A percentile compares a stretch with the other conserved stretches of the same genome.
These are phyloP conservation scores for Anthonomus grandis DNA, from an alignment of 1,140 invertebrate genomes.

Conservation along the genomic window DNA sequence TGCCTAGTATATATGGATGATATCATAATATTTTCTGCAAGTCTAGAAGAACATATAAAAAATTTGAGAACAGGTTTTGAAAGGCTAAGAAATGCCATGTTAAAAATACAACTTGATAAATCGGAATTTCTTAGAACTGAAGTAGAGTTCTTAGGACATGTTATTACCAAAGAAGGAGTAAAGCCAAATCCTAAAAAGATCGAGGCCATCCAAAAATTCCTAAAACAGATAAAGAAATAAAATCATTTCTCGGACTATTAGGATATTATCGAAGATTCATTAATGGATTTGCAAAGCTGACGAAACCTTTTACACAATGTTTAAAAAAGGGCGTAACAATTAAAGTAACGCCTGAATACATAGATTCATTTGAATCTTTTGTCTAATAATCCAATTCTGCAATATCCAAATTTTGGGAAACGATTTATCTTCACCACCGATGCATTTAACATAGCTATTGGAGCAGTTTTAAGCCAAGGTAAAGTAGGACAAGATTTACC, in stretches of 20 bases:
- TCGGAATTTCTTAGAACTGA: constrained; percentile 32
- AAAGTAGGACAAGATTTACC: not conserved
- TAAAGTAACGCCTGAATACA: constrained; percentile 3
- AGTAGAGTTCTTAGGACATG: constrained; percentile 14
- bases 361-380: constrained; percentile 14
- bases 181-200: constrained; percentile 22
- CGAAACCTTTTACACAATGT: constrained; percentile 25
- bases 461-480: not conserved
- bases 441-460: constrained; percentile 2
- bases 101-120: constrained; percentile 33
- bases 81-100: constrained; percentile 25
- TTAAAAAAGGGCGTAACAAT: constrained; percentile 14
- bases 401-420: constrained; percentile 43
- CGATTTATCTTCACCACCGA: constrained; percentile 44
- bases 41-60: constrained; percentile 40
- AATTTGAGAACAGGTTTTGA: constrained; percentile 39
- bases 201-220: constrained; percentile 40
- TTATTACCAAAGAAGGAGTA: constrained; percentile 11
- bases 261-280: constrained; percentile 37
- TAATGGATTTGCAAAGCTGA: constrained; percentile 35
- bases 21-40: constrained; percentile 38
- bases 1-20: constrained; percentile 45
- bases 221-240: constrained; percentile 27
- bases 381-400: constrained; percentile 23
- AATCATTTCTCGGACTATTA: constrained; percentile 22